These are phyloP conservation scores for Phrynocephalus versicolor DNA, from an alignment of 2,113 vertebrate genomes.

Conservation along the genomic window DNA sequence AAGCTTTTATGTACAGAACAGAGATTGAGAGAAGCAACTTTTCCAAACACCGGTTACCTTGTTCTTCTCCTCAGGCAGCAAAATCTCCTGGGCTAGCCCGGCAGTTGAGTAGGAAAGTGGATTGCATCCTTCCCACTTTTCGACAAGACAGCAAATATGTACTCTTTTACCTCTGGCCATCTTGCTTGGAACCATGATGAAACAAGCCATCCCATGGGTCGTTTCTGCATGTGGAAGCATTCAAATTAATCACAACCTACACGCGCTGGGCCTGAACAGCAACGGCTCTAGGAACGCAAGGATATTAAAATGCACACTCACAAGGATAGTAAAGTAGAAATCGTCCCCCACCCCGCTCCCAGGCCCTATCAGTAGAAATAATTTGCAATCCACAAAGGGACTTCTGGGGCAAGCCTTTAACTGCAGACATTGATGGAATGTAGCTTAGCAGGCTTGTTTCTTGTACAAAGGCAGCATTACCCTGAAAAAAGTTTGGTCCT, in stretches of 20 bases:
- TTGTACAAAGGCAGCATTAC: conserved; percentile 81
- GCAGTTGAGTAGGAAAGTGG: background rate
- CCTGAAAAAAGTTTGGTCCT: conserved; percentile 85
- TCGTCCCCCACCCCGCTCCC: conserved; percentile 53
- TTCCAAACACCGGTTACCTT: background rate
- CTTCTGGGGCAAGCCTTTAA: conserved; percentile 76
- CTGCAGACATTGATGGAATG: conserved; percentile 81
- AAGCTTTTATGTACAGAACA: too few species aligned
- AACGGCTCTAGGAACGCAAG: conserved; percentile 75
- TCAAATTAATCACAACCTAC: conserved; percentile 72
- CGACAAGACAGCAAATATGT: background rate
- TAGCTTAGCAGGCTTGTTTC: conserved; percentile 80
- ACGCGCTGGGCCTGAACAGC: conserved; percentile 71
- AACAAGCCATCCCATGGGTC: conserved; percentile 57
- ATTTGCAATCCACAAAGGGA: conserved; percentile 79
- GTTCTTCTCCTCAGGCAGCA: too few species aligned
- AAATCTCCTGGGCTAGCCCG: background rate
- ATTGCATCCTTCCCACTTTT: background rate
- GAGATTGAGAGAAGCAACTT: background rate
- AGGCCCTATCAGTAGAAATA: conserved; percentile 80
- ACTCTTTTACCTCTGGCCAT: background rate
- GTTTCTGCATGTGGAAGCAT: conserved; percentile 67
- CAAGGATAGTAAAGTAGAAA: conserved; percentile 80
- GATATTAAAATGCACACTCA: conserved; percentile 77
- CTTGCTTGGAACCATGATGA: conserved; percentile 66